Percentiles rank a stretch among this genome's conserved stretches.
Conservation (phyloP, 2,888 invertebrate genomes). For the Cantharis rustica region DNA sequence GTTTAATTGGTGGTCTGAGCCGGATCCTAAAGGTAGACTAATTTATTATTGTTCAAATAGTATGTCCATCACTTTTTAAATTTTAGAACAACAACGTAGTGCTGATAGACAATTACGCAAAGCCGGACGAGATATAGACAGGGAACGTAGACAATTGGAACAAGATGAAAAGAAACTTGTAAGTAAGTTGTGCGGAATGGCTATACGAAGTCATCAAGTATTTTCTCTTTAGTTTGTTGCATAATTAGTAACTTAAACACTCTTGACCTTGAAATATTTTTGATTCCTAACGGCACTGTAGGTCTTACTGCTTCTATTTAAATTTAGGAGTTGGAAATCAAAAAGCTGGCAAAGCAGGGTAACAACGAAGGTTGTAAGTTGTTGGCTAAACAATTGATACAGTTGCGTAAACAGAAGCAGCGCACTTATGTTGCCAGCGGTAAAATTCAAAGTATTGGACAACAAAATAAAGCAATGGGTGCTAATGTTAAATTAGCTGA, state of each 20-base stretch:
- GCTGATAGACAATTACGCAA: conserved; percentile 81
- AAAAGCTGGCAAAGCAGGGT: conserved; percentile 85
- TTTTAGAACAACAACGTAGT: conserved; percentile 79
- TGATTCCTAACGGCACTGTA: too few species aligned
- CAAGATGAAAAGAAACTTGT: conserved; percentile 89
- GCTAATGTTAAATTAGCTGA: conserved; percentile 86
- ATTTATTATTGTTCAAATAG: neutral
- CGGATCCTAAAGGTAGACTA: conserved; percentile 54
- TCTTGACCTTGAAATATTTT: neutral
- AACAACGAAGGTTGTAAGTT: conserved; percentile 82
- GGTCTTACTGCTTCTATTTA: neutral
- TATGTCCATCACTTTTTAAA: conserved; percentile 7
- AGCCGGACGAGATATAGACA: conserved; percentile 81
- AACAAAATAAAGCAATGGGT: conserved; percentile 88
- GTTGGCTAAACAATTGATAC: conserved; percentile 87
- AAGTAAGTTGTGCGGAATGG: conserved; percentile 40
- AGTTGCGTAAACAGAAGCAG: conserved; percentile 85
- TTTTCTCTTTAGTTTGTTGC: neutral
- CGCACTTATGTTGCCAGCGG: conserved; percentile 82
- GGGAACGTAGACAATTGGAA: conserved; percentile 81
- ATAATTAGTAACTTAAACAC: neutral
- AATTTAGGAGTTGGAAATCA: conserved; percentile 83
- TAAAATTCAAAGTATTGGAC: conserved; percentile 76
- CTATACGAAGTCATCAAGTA: neutral
- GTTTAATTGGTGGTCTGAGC: conserved; percentile 50